Evolutionary conservation across 2,888 invertebrate genomes (phyloP).

Genomic region (Bibio marci): DNA sequence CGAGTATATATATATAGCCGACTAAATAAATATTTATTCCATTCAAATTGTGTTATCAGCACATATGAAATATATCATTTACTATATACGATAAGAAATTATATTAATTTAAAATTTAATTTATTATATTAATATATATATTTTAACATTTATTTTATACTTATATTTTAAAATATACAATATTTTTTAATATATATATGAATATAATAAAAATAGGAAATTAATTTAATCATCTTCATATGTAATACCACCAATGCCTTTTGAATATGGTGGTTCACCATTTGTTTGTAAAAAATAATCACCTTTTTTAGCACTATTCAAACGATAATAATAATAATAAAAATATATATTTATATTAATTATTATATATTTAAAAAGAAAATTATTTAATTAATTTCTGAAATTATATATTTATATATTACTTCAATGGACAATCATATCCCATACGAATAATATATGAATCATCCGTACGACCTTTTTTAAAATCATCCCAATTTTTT

Average conservation of each 20-base stretch:
- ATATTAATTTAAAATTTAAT: no score
- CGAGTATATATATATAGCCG: no score
- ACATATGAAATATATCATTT: no score
- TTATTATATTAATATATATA: no score
- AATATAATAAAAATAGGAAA: no score
- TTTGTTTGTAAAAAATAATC: conserved; percentile 28
- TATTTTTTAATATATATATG: no score
- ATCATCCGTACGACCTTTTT: conserved; percentile 18
- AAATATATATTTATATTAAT: not conserved
- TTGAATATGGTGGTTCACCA: conserved; percentile 21
- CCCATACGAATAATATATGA: conserved; percentile 18
- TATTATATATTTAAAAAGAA: not conserved
- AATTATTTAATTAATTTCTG: not conserved
- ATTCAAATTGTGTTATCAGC: no score
- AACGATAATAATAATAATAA: conserved; percentile 13
- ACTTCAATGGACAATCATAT: conserved; percentile 22
- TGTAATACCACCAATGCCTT: conserved; percentile 18
- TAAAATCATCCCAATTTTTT: conserved; percentile 37
- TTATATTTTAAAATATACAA: no score
- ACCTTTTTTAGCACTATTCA: conserved; percentile 12
- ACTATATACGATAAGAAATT: no score
- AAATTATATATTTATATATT: conserved; percentile 7
- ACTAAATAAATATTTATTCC: no score
- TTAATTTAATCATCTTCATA: conserved; percentile 3
- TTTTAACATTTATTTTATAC: no score